These are phyloP conservation scores for Chauna torquata DNA, from an alignment of 2,113 vertebrate genomes.

Conservation along the genomic window DNA sequence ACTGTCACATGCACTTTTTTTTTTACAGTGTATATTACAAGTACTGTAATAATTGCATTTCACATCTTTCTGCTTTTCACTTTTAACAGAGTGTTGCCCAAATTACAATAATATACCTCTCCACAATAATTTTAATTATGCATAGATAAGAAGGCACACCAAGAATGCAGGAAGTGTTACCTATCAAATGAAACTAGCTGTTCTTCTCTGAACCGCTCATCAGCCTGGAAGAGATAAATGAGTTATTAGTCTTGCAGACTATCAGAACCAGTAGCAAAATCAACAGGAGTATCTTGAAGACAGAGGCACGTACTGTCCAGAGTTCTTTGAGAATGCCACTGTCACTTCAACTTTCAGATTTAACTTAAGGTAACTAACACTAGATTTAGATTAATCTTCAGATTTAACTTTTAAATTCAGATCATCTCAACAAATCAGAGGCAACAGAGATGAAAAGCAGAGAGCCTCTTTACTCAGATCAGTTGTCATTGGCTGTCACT, in stretches of 20 bases:
- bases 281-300: not conserved
- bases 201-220: slow-evolving; percentile 87
- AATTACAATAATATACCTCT: not conserved
- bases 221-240: slow-evolving; percentile 76
- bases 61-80: not conserved
- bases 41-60: not conserved
- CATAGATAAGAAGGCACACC: not conserved
- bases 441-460: not conserved
- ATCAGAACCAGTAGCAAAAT: not conserved
- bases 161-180: slow-evolving; percentile 71
- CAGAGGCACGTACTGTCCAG: not conserved
- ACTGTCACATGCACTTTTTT: not conserved
- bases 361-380: not conserved
- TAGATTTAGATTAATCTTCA: not conserved
- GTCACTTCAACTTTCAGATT: not conserved
- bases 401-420: not conserved
- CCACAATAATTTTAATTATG: not conserved
- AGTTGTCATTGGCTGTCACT: not conserved
- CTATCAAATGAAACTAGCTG: slow-evolving; percentile 95
- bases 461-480: not conserved
- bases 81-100: not conserved
- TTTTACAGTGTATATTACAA: not conserved
- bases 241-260: not conserved
- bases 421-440: not conserved
- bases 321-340: not conserved